Evolutionary conservation across 2,888 invertebrate genomes (phyloP), one percentile per base, ranked within the genome.

Genomic region (Hyposoter dolosus): DNA sequence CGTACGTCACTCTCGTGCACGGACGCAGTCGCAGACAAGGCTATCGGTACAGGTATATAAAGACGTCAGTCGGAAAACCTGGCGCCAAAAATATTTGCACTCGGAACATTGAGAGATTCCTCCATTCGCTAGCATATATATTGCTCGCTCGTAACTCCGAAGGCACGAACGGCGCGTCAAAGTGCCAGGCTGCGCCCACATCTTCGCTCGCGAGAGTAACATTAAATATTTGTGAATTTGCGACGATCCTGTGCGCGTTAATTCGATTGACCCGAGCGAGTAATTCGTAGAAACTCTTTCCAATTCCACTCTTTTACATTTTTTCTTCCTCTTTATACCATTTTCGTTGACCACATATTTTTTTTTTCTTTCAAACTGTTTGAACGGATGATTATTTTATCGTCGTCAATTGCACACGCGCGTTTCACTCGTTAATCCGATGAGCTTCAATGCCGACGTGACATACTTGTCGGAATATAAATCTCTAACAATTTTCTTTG

Each of bases 51-150:
- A 78, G 32, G 40, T 47, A 45, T 32, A 88, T 89, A 89, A 15
- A 89, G 85, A 88, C 87, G 83, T 85, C 86, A 88, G 88, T 32
- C 87, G 90, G 90, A 91, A 92, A 92, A 90, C 88, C 89, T 89
- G 92, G 91, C 92, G 92, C 92, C 93, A 91, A 92, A 92, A 92
- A 92, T 91, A 93, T 93, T 92, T 92, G 90, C 91, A 75, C 81
- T 85, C 60, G 53, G 56, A 19, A 78, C 53, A 77, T 77, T 66
- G 63, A 68, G 63, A 77, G 77, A 85, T 86, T 78, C 78, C 72
- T 83, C 35, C 65, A 35, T 78, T 35, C 65, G 43, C 71, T 74
- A 23, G 23, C 15, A 47, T 60, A 69, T 10, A 66, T 80, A 82
- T 45, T 66, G 43, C 17, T 23, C 6, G 53, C 81, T 68, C 84